Evolutionary conservation across 2,797 vertebrate genomes (phyloP), one percentile per base, ranked within the genome.

Genomic region (Furcifer pardalis): DNA sequence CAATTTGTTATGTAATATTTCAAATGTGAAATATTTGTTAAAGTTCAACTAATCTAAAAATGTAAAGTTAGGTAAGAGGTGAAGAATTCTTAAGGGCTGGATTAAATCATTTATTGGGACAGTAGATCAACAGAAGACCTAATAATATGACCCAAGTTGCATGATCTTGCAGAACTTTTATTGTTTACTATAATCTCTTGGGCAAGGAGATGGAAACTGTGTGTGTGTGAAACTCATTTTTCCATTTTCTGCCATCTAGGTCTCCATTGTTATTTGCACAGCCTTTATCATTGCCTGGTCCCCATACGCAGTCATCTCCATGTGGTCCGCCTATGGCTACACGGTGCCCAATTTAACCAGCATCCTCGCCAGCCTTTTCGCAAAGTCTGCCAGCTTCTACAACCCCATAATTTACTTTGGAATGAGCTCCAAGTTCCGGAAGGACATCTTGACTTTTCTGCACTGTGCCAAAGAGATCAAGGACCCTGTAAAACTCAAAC

Each of bases 241-340:
- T 46, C 71, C 49, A 25, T 89, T 83, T 76, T 91, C 66, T 63
- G 74, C 56, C 81, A 90, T 89, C 81, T 83, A 98, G 97, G 97
- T 98, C 87, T 98, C 97, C 88, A 95, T 97, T 84, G 97, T 97
- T 46, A 97, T 97, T 93, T 97, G 97, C 91, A 97, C 96, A 5
- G 96, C 96, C 72, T 97, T 96, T 90, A 97, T 98, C 93, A 94
- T 97, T 90, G 97, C 97, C 21, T 98, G 97, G 98, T 98, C 97
- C 8, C 97, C 97, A 2, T 98, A 98, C 35, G 98, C 97, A 4
- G 97, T 98, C 86, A 97, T 98, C 89, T 98, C 98, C 30, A 97
- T 98, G 96, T 98, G 96, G 96, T 98, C 97, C 1, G 96, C 97
- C 25, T 97, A 95, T 89, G 97, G 97, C 52, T 95, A 96, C 88